Conservation (phyloP, 2,797 vertebrate genomes). For the Thaleichthys pacificus region DNA sequence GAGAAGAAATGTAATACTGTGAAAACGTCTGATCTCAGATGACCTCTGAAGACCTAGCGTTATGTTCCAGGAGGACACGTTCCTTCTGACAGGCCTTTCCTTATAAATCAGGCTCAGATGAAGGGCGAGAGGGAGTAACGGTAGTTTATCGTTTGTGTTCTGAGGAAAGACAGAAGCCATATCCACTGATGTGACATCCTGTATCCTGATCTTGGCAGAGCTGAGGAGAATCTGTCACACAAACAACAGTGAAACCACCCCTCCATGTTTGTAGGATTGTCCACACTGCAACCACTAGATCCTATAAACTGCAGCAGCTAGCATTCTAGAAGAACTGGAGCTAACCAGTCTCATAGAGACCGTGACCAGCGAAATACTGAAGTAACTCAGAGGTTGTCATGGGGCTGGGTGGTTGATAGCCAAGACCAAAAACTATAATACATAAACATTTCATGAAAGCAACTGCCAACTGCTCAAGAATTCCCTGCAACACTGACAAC, state of each 20-base stretch:
- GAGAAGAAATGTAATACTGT: constrained; percentile 40
- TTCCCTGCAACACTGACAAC: neutral
- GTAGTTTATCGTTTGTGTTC: constrained; percentile 21
- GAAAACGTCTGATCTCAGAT: constrained; percentile 27
- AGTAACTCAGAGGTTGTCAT: constrained; percentile 38
- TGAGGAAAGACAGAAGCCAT: constrained; percentile 53
- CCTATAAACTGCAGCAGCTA: neutral
- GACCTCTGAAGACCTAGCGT: constrained; percentile 22
- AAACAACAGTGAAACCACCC: neutral
- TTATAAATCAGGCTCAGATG: constrained; percentile 39
- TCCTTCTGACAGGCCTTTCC: constrained; percentile 39
- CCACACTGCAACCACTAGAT: constrained; percentile 2
- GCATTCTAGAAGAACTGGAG: neutral
- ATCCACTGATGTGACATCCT: constrained; percentile 54
- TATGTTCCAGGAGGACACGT: constrained; percentile 28
- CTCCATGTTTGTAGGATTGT: too few relatives aligned
- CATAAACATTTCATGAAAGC: constrained; percentile 28
- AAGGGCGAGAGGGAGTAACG: constrained; percentile 35
- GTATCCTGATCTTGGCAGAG: constrained; percentile 46
- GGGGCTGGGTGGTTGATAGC: constrained; percentile 29
- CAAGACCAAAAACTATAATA: constrained; percentile 55
- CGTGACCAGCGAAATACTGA: constrained; percentile 16
- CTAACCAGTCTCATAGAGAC: constrained; percentile 17
- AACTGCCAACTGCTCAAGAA: constrained; percentile 17
- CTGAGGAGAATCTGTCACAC: constrained; percentile 21